phyloP scores from a whole-genome alignment of 2,888 invertebrate species.

The Troides oblongomaculatus region DNA sequence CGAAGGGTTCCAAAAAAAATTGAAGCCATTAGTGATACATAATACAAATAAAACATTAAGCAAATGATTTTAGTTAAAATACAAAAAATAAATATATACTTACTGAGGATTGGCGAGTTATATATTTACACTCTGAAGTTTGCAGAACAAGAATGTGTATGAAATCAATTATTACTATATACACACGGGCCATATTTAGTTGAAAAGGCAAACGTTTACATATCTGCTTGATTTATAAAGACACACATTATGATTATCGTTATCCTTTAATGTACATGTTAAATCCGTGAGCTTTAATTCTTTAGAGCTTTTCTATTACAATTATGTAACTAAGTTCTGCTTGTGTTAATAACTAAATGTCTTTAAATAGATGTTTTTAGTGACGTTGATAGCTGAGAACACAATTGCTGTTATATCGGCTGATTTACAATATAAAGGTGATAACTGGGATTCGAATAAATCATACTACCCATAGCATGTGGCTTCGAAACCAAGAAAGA shows the following conservation, averaged over 20 bases:
- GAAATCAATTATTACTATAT: neutral
- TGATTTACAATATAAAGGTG: too few relatives aligned
- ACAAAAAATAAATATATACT: neutral
- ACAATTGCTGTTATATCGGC: too few relatives aligned
- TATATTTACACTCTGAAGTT: neutral
- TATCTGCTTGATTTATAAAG: constrained; percentile 4
- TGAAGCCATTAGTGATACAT: neutral
- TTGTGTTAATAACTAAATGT: too few relatives aligned
- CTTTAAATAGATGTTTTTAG: too few relatives aligned
- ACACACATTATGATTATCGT: neutral
- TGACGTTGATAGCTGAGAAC: too few relatives aligned
- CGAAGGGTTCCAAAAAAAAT: neutral
- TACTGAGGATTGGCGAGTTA: neutral
- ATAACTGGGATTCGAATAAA: too few relatives aligned
- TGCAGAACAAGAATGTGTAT: neutral
- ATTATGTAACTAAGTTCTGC: too few relatives aligned
- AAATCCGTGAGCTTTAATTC: neutral
- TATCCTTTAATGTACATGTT: neutral
- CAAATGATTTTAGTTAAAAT: neutral
- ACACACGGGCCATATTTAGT: neutral
- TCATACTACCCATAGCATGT: too few relatives aligned
- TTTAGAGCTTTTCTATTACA: neutral
- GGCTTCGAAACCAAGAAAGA: too few relatives aligned
- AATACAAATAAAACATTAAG: neutral
- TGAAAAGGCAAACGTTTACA: neutral